Percentiles rank a stretch among this genome's conserved stretches.
Evolutionary conservation across 2,888 invertebrate genomes (phyloP).

Genomic region (Gymnoscelis rufifasciata): DNA sequence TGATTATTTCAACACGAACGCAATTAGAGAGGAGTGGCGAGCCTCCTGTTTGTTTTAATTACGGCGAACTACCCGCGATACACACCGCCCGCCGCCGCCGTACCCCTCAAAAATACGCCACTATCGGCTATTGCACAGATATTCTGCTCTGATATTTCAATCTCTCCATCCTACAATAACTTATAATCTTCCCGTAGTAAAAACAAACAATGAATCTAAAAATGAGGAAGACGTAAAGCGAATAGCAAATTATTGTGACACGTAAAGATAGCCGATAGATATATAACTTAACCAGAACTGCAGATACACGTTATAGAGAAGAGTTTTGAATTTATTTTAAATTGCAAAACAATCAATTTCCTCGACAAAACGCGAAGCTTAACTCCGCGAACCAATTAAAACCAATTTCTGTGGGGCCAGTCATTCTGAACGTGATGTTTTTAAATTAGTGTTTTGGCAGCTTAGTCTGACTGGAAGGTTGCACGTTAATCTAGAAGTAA

Average conservation of each 20-base stretch:
- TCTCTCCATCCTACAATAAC: neutral
- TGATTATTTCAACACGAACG: slow-evolving; percentile 74
- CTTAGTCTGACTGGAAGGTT: slow-evolving; percentile 1
- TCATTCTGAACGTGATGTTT: slow-evolving; percentile 26
- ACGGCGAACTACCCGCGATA: slow-evolving; percentile 63
- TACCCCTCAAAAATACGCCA: slow-evolving; percentile 28
- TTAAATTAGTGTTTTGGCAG: slow-evolving; percentile 16
- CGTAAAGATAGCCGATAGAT: too few species aligned
- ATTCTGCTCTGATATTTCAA: neutral
- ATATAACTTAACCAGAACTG: too few species aligned
- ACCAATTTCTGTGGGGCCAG: slow-evolving; percentile 31
- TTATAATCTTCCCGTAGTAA: too few species aligned
- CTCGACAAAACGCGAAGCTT: slow-evolving; percentile 36
- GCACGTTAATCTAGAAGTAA: slow-evolving; percentile 6
- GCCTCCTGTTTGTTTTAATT: slow-evolving; percentile 77
- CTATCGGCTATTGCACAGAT: slow-evolving; percentile 24
- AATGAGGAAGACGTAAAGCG: too few species aligned
- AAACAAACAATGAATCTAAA: too few species aligned
- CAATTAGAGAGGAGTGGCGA: slow-evolving; percentile 74
- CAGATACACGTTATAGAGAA: too few species aligned
- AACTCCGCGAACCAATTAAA: slow-evolving; percentile 33
- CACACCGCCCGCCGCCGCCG: slow-evolving; percentile 14
- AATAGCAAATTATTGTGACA: too few species aligned
- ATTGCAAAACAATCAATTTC: slow-evolving; percentile 59
- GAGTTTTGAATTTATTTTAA: slow-evolving; percentile 49